Base-by-base conservation (phyloP, 2,888 invertebrate genomes). In the Tiliacea aurago region DNA sequence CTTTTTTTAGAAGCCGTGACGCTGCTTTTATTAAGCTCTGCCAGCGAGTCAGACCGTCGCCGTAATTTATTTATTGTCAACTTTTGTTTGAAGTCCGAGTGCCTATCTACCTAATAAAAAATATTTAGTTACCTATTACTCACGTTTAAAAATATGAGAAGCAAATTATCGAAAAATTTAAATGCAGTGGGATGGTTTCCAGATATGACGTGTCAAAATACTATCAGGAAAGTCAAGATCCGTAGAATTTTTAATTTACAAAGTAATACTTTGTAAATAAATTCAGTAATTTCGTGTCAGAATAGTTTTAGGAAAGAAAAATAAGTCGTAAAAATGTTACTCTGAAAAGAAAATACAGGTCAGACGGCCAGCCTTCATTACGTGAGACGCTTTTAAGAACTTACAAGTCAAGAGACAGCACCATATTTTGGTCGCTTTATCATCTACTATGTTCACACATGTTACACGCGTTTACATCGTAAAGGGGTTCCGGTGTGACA, bases 301-400 rank as follows among this genome's bases (percentile, higher is more conserved):
- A 75, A 18, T 51, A 43, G 3, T 58, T 49, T 49, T 4, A 43
- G 20, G 18, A 70, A 70, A 37, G 15, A 70, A 6, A n/a, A 6
- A n/a, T 41, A 33, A 43, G 43, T 47, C 23, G 15, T 33, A 58
- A n/a, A 51, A 72, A 49, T 28, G 15, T 70, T 58, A 9, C n/a
- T 58, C 43, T 18, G 56, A 23, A 58, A 47, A 72, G 47, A 37
- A 62, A 62, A 78, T 56, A 58, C 68, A 49, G n/a, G 65, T 58
- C 67, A 65, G 20, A 47, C 47, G 37, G 51, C 37, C 49, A 23
- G 55, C 53, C 23, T 63, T 59, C 37, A 63, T 63, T 67, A 72
- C 55, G 13, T 20, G 23, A 33, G 49, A 33, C 41, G 18, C 13
- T 72, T 61, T 41, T 45, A 59, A 47, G 37, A 68, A 71, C n/a